phyloP scores from a whole-genome alignment of 2,797 vertebrate species.

The Sorex maritimensis region DNA sequence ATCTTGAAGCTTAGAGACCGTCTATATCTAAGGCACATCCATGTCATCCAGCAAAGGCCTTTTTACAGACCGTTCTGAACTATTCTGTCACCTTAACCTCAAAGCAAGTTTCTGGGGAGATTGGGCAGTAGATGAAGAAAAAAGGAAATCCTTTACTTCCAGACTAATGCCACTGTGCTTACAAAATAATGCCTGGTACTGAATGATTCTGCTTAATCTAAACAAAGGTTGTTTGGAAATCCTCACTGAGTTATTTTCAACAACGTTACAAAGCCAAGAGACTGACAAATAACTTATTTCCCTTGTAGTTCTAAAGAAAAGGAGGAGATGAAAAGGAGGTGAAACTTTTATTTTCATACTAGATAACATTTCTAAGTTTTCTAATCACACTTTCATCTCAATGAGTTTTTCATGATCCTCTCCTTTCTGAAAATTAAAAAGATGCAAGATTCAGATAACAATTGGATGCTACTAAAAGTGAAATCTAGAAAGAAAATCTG shows the following conservation, averaged over 20 bases:
- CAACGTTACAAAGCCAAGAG: background rate
- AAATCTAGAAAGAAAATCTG: background rate
- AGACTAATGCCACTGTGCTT: background rate
- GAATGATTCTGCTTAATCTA: background rate
- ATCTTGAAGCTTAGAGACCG: background rate
- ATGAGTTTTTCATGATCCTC: background rate
- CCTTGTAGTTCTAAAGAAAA: background rate
- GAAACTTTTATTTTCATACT: background rate
- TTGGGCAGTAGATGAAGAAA: background rate
- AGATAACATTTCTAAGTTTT: background rate
- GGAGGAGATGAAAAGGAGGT: background rate
- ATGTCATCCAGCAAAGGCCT: background rate
- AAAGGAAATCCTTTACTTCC: background rate
- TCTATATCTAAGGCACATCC: background rate
- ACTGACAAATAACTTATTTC: background rate
- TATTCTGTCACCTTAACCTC: background rate
- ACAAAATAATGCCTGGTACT: background rate
- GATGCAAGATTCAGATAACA: background rate
- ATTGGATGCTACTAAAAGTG: slow-evolving; percentile 12
- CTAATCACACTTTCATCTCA: background rate
- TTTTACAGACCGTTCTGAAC: background rate
- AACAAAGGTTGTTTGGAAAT: background rate
- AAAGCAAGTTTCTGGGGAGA: background rate
- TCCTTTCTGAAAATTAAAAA: background rate
- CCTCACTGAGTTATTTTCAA: background rate